Percentiles rank a stretch among this genome's conserved stretches.
These are phyloP conservation scores for Sorex araneus DNA, from an alignment of 2,113 vertebrate genomes.

Conservation along the genomic window DNA sequence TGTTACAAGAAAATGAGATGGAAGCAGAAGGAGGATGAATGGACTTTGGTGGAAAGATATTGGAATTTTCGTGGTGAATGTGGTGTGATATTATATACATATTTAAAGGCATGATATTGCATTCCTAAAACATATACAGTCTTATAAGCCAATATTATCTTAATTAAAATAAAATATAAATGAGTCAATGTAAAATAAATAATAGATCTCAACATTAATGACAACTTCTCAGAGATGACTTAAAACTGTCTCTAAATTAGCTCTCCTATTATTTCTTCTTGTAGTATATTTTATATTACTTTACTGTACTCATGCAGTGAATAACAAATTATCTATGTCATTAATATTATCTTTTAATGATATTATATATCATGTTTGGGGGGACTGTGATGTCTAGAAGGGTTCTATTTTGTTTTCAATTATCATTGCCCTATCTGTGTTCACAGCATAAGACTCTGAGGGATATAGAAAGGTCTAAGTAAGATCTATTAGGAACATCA, in stretches of 20 bases:
- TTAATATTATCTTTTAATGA: not conserved
- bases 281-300: not conserved
- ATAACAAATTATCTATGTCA: not conserved
- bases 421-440: not conserved
- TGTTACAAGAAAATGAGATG: no score
- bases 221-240: not conserved
- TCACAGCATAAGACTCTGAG: not conserved
- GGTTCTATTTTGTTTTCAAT: not conserved
- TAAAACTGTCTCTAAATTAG: not conserved
- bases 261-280: not conserved
- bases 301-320: not conserved
- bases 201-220: not conserved
- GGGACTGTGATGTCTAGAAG: not conserved
- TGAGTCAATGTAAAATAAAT: no score
- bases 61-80: no score
- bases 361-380: no score
- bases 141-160: no score
- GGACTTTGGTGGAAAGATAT: no score
- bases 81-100: no score
- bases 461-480: not conserved
- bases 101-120: no score
- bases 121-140: no score
- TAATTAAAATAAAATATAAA: no score
- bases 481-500: not conserved
- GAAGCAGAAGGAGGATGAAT: no score